Evolutionary conservation across 23 tunicate species (phyloP).

Genomic region (Clavelina lepadiformis): DNA sequence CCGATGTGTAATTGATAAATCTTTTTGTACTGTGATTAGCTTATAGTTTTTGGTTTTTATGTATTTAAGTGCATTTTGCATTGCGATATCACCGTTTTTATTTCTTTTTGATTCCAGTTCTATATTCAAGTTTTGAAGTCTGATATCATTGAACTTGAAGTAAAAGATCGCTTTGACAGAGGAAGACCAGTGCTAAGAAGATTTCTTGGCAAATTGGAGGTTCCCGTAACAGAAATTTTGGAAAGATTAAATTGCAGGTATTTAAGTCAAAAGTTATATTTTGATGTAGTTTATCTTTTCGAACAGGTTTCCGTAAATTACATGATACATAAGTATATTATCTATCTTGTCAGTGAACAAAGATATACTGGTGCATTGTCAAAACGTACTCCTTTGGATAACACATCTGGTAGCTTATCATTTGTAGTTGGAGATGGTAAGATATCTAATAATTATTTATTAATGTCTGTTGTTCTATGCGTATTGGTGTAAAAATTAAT

Average conservation of each 20-base stretch:
- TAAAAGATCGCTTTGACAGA: conserved; percentile 77
- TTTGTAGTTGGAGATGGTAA: conserved; percentile 78
- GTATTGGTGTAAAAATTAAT: too few relatives aligned
- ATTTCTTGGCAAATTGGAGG: conserved; percentile 72
- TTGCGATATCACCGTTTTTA: not conserved
- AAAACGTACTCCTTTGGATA: conserved; percentile 69
- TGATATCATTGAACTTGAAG: conserved; percentile 85
- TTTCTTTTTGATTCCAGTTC: conserved; percentile 37
- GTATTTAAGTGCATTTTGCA: not conserved
- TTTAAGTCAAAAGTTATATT: not conserved
- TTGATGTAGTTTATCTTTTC: not conserved
- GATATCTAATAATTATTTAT: too few relatives aligned
- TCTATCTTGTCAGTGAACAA: conserved; percentile 55
- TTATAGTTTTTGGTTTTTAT: not conserved
- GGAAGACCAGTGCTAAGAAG: conserved; percentile 69
- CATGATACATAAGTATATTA: too few relatives aligned
- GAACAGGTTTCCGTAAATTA: not conserved
- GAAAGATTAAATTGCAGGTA: conserved; percentile 42
- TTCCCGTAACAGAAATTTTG: conserved; percentile 58
- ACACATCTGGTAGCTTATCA: conserved; percentile 80
- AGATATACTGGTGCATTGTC: conserved; percentile 67
- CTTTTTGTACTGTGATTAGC: not conserved
- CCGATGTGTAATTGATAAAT: too few relatives aligned
- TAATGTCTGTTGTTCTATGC: not conserved
- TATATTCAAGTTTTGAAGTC: conserved; percentile 61